phyloP scores from a whole-genome alignment of 2,888 invertebrate genomes.

The Mellilla xanthometata region DNA sequence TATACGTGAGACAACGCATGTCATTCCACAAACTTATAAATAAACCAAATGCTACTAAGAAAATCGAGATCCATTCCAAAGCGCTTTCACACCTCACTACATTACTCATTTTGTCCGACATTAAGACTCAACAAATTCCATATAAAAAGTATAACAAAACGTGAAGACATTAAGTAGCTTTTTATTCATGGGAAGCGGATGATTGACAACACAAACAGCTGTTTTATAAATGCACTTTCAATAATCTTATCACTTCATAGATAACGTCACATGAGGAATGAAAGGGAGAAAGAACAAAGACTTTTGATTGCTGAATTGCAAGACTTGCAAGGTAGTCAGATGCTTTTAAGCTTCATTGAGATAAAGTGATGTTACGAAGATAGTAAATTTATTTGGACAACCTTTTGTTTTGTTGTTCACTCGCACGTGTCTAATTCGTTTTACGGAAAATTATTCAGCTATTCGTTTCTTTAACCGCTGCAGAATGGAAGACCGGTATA shows the following conservation, averaged over 20 bases:
- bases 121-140: too few relatives aligned
- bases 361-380: too few relatives aligned
- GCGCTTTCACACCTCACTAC: conserved; percentile 5
- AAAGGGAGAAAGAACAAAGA: conserved; percentile 9
- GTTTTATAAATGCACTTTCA: conserved; percentile 7
- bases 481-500: too few relatives aligned
- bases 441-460: too few relatives aligned
- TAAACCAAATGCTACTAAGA: conserved; percentile 3
- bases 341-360: too few relatives aligned
- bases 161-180: too few relatives aligned
- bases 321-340: background rate
- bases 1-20: conserved; percentile 1
- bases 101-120: too few relatives aligned
- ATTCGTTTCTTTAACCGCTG: too few relatives aligned
- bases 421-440: too few relatives aligned
- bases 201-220: conserved; percentile 5
- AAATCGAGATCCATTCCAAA: conserved; percentile 3
- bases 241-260: conserved; percentile 8
- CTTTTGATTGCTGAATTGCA: conserved; percentile 6
- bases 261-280: conserved; percentile 7
- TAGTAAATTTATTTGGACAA: too few relatives aligned
- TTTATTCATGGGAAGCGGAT: background rate
- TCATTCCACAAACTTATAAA: conserved; percentile 3
- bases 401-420: too few relatives aligned
- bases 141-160: too few relatives aligned